Evolutionary conservation across 2,113 vertebrate species (phyloP).

Genomic region (Phyllopteryx taeniolatus): DNA sequence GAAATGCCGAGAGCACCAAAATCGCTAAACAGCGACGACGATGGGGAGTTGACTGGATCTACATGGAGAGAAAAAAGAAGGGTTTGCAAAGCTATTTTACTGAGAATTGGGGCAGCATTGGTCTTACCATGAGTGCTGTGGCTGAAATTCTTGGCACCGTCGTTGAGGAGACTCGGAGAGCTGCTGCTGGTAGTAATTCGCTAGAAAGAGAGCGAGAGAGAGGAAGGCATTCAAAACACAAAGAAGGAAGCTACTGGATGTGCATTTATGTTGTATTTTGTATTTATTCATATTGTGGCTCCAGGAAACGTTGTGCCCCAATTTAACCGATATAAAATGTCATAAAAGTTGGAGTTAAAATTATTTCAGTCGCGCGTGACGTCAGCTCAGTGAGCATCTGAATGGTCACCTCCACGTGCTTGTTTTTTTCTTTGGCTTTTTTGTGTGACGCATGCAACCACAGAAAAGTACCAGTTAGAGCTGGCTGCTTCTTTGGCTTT

Average conservation of each 20-base stretch:
- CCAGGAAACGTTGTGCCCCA: too few species aligned
- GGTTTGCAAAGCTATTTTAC: background rate
- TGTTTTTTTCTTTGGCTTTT: too few species aligned
- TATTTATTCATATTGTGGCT: too few species aligned
- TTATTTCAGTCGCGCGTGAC: too few species aligned
- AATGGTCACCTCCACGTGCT: too few species aligned
- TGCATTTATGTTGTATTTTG: background rate
- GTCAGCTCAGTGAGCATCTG: too few species aligned
- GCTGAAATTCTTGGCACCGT: slow-evolving; percentile 95
- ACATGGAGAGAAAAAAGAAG: slow-evolving; percentile 11
- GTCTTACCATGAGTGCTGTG: slow-evolving; percentile 88
- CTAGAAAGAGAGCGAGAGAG: slow-evolving; percentile 68
- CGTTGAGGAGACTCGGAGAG: slow-evolving; percentile 94
- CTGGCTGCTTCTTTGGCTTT: too few species aligned
- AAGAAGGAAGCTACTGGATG: background rate
- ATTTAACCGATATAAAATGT: too few species aligned
- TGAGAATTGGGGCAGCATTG: too few species aligned
- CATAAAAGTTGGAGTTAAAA: too few species aligned
- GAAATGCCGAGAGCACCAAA: slow-evolving; percentile 95
- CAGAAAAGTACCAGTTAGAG: too few species aligned
- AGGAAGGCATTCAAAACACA: slow-evolving; percentile 7
- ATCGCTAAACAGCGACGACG: slow-evolving; percentile 94
- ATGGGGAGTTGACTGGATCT: slow-evolving; percentile 92
- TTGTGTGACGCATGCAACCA: too few species aligned
- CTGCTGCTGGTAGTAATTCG: slow-evolving; percentile 98